phyloP scores from a whole-genome alignment of 2,797 vertebrate species.

The Botia almorhae region DNA sequence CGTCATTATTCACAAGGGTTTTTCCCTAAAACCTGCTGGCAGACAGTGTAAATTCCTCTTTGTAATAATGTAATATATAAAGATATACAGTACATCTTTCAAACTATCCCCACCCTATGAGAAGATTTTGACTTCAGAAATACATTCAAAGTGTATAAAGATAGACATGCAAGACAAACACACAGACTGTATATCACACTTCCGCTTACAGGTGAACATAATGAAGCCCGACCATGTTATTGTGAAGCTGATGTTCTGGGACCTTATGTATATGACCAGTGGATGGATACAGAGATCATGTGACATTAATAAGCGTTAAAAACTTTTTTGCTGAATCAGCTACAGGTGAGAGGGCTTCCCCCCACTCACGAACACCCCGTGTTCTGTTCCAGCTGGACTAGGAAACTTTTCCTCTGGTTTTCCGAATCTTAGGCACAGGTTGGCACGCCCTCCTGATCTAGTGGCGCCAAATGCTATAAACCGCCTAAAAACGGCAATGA shows the following conservation, averaged over 20 bases:
- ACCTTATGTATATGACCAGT: conserved; percentile 9
- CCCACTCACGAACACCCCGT: conserved; percentile 17
- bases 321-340: conserved; percentile 10
- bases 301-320: background rate
- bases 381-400: conserved; percentile 50
- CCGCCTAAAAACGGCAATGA: conserved; percentile 82
- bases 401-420: conserved; percentile 62
- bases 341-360: conserved; percentile 43
- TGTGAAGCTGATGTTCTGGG: background rate
- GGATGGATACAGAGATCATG: conserved; percentile 6
- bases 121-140: conserved; percentile 46
- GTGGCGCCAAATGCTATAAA: conserved; percentile 80
- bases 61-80: conserved; percentile 48
- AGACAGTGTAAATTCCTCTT: conserved; percentile 5
- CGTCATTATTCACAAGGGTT: conserved; percentile 1
- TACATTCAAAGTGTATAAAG: conserved; percentile 2
- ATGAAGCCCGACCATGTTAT: background rate
- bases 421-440: conserved; percentile 76
- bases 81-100: conserved; percentile 60
- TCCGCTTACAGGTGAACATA: conserved; percentile 9
- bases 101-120: conserved; percentile 60
- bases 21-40: conserved; percentile 14
- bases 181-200: background rate
- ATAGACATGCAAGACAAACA: background rate
- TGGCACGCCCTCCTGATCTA: conserved; percentile 75